Conservation (phyloP, 2,888 invertebrate genomes). For the Cistogaster globosa region DNA sequence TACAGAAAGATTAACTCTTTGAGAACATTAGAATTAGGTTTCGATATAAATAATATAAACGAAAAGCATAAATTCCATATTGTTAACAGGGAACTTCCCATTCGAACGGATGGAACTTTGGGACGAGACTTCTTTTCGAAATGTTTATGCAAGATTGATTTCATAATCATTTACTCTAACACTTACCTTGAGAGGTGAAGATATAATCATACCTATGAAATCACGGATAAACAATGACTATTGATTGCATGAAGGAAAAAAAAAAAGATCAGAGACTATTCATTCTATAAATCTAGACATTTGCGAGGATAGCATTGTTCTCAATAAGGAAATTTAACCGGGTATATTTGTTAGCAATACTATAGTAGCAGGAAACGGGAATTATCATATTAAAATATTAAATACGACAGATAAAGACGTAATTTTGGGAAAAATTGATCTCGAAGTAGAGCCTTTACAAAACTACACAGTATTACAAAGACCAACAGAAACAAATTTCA, state of each 20-base stretch:
- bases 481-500: neutral
- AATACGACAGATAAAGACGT: neutral
- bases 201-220: no score
- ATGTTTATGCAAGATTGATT: constrained; percentile 2
- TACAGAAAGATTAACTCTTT: neutral
- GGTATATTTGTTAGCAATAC: neutral
- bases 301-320: no score
- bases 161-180: neutral
- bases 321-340: no score
- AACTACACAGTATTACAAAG: neutral
- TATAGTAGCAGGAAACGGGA: constrained; percentile 4
- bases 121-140: no score
- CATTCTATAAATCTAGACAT: no score
- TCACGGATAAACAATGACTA: no score
- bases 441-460: neutral
- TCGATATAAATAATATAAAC: neutral
- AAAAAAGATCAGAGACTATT: no score
- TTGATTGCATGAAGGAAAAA: no score
- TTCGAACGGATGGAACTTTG: neutral
- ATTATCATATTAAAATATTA: neutral
- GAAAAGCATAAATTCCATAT: neutral
- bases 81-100: neutral
- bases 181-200: no score
- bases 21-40: neutral
- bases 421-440: neutral